Evolutionary conservation across 2,797 vertebrate species (phyloP).

Genomic region (Lates japonicus): DNA sequence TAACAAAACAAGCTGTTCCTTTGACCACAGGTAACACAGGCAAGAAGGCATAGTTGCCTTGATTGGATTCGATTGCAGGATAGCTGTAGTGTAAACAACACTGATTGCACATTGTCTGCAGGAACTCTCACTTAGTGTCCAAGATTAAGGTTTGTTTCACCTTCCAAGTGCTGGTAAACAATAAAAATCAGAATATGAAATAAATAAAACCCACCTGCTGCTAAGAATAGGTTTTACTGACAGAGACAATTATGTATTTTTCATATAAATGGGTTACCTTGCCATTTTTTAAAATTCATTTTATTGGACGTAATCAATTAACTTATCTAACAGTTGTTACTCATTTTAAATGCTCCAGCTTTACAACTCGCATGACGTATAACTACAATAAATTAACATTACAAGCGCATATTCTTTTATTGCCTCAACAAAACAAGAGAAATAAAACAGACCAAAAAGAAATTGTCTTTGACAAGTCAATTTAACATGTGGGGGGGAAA

Average conservation of each 20-base stretch:
- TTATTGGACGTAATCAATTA: conserved; percentile 20
- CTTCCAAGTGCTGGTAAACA: conserved; percentile 48
- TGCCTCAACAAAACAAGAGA: too few relatives aligned
- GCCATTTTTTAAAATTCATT: background rate
- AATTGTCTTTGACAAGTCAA: too few relatives aligned
- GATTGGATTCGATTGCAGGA: conserved; percentile 78
- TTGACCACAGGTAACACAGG: conserved; percentile 60
- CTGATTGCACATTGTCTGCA: conserved; percentile 78
- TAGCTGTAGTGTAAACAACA: conserved; percentile 74
- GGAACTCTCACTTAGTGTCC: conserved; percentile 64
- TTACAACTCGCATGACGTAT: background rate
- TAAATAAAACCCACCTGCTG: conserved; percentile 39
- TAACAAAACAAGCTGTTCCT: conserved; percentile 58
- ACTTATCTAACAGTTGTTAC: conserved; percentile 1
- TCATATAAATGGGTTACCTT: conserved; percentile 2
- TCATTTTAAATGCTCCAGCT: conserved; percentile 6
- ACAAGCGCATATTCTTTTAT: background rate
- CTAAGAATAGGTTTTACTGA: conserved; percentile 11
- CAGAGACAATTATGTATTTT: conserved; percentile 3
- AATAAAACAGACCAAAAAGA: too few relatives aligned
- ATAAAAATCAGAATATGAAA: conserved; percentile 52
- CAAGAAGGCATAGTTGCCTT: conserved; percentile 51
- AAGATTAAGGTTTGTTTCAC: conserved; percentile 52
- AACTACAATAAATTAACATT: conserved; percentile 1
- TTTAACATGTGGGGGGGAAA: too few relatives aligned